These are phyloP conservation scores for Sula dactylatra DNA, from an alignment of 2,113 vertebrate species.

Conservation along the genomic window DNA sequence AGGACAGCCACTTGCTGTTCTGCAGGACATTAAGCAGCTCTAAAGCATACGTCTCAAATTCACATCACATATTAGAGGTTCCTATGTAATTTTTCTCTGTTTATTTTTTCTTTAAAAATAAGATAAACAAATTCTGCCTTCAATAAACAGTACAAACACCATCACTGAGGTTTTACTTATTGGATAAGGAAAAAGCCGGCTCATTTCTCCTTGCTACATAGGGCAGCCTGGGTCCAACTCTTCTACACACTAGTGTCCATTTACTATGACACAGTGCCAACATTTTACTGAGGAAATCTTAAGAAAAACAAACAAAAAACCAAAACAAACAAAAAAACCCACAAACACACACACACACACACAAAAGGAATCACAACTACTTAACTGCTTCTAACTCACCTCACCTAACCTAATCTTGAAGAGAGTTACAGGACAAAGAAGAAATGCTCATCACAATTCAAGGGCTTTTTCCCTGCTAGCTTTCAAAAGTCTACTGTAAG, in stretches of 20 bases:
- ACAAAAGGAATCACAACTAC: not conserved
- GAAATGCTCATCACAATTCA: not conserved
- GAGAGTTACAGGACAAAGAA: not conserved
- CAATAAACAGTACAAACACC: not conserved
- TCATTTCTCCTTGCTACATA: not conserved
- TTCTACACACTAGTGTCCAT: not conserved
- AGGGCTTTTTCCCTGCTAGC: not conserved
- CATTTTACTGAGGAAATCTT: not conserved
- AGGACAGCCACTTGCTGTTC: not conserved
- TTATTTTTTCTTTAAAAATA: no score
- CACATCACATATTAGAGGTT: not conserved
- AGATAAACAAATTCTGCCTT: not conserved
- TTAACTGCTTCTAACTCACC: not conserved
- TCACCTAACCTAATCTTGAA: not conserved
- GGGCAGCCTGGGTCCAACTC: not conserved
- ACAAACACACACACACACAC: no score
- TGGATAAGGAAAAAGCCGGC: not conserved
- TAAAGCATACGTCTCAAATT: not conserved
- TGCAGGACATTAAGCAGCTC: not conserved
- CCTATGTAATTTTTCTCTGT: not conserved
- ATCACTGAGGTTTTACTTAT: not conserved
- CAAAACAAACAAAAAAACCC: no score
- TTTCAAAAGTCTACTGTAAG: not conserved
- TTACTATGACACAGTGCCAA: not conserved
- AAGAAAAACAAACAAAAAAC: not conserved